A percentile compares a stretch with the other conserved stretches of the same genome.
Conservation (phyloP, 2,113 vertebrate genomes). For the Panthera leo region DNA sequence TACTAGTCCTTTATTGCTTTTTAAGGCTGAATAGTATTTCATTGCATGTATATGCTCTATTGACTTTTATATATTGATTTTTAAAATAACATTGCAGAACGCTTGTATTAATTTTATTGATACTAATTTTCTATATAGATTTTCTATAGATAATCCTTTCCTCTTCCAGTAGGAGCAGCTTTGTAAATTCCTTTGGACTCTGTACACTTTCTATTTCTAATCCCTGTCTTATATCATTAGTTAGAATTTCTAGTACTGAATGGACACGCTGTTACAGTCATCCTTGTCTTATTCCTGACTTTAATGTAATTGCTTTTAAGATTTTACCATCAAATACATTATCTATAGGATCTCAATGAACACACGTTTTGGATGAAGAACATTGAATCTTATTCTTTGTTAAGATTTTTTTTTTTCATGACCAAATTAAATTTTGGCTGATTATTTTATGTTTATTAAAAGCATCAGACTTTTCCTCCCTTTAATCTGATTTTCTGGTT, state of each 20-base stretch:
- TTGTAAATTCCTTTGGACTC: background rate
- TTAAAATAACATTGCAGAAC: background rate
- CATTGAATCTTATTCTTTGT: background rate
- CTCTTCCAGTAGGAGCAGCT: background rate
- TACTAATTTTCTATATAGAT: background rate
- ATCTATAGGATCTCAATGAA: background rate
- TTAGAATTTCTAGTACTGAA: background rate
- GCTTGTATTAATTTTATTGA: background rate
- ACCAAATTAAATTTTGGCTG: background rate
- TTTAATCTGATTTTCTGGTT: background rate
- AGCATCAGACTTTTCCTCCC: background rate
- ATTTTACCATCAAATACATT: constrained; percentile 4
- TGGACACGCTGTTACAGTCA: background rate
- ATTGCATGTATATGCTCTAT: background rate
- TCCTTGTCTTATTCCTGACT: background rate
- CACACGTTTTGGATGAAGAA: background rate
- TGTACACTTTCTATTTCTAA: background rate
- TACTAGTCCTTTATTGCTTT: background rate
- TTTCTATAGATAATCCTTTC: background rate
- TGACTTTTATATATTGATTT: background rate
- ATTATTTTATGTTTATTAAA: background rate
- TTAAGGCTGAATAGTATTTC: background rate
- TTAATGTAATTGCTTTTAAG: background rate
- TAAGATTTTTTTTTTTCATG: background rate
- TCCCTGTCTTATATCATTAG: background rate